Base-by-base conservation (phyloP, 2,888 invertebrate species). In the Mactromeris polynyma region DNA sequence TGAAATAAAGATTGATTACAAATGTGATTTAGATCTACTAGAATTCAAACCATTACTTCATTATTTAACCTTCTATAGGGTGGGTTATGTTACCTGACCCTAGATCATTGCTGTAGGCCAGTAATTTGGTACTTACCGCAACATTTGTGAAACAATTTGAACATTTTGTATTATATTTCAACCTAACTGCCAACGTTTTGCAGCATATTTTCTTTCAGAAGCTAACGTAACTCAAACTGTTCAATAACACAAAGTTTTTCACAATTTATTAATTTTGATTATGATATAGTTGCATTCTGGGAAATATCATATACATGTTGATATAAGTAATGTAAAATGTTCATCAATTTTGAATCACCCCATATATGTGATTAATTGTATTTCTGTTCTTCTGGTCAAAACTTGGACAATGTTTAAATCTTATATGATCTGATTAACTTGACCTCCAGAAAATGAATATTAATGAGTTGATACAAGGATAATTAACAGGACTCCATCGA, bases 101-200 rank as follows among this genome's bases (percentile, higher is more conserved):
- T 1, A 26, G 9, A 64, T 26, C 58, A 26, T 64, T 64, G 58
- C 58, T 64, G 58, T 64, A 64, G 58, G 58, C 58, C 58, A 26
- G 58, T 64, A 64, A 64, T 26, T 9, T n/a, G n/a, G 58, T 26
- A 64, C 58, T 26, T 26, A 64, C 58, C 58, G 26, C 58, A 64
- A 64, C 58, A 64, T 26, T 64, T 64, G 58, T 64, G 26, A 64
- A 64, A 64, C 58, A 64, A 64, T 64, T 64, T 64, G 7, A 64
- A 64, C n/a, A 26, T n/a, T n/a, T 26, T 3, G 58, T 11, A 64
- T 64, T 64, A 9, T 7, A 64, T 64, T 26, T 26, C 58, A 64
- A 26, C 11, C 9, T 4, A 64, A 64, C 46, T 46, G 46, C 46
- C 46, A 64, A 17, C 11, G 11, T 64, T 58, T 64, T 64, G 58